These are phyloP conservation scores for Colistium nudipinnis DNA, from an alignment of 2,113 vertebrate species.

Conservation along the genomic window DNA sequence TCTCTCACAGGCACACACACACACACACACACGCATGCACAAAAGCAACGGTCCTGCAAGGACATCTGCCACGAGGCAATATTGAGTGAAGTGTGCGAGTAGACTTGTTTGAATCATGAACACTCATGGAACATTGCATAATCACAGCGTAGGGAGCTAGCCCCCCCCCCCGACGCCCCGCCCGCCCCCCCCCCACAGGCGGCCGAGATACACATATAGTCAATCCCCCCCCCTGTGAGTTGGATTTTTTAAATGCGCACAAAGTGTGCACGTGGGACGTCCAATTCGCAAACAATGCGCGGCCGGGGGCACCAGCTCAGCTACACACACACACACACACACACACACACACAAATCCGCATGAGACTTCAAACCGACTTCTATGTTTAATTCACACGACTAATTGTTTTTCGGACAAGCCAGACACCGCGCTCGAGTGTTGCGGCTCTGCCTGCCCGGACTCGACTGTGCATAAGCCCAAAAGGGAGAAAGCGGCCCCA, in stretches of 20 bases:
- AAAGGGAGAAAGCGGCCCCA: neutral
- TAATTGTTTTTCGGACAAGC: neutral
- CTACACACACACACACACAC: too few species aligned
- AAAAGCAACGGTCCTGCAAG: slow-evolving; percentile 4
- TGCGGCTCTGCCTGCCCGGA: neutral
- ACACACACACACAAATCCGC: too few species aligned
- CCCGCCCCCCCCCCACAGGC: neutral
- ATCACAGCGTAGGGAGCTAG: slow-evolving; percentile 31
- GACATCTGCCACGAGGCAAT: slow-evolving; percentile 29
- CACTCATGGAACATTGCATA: slow-evolving; percentile 38
- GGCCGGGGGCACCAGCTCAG: neutral
- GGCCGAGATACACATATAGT: too few species aligned
- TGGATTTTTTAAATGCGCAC: slow-evolving; percentile 12
- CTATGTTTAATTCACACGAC: too few species aligned
- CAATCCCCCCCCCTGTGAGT: neutral
- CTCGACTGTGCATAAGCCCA: neutral
- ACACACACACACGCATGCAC: too few species aligned
- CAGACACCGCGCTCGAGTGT: neutral
- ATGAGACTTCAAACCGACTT: too few species aligned
- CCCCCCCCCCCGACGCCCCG: too few species aligned
- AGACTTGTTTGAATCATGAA: slow-evolving; percentile 48
- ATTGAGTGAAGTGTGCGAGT: slow-evolving; percentile 42
- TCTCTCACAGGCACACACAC: too few species aligned
- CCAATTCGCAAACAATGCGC: neutral
- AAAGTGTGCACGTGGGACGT: neutral